Evolutionary conservation across 1,140 invertebrate genomes (phyloP), one percentile per base, ranked within the genome.

Genomic region (Euura saliciscinereae): DNA sequence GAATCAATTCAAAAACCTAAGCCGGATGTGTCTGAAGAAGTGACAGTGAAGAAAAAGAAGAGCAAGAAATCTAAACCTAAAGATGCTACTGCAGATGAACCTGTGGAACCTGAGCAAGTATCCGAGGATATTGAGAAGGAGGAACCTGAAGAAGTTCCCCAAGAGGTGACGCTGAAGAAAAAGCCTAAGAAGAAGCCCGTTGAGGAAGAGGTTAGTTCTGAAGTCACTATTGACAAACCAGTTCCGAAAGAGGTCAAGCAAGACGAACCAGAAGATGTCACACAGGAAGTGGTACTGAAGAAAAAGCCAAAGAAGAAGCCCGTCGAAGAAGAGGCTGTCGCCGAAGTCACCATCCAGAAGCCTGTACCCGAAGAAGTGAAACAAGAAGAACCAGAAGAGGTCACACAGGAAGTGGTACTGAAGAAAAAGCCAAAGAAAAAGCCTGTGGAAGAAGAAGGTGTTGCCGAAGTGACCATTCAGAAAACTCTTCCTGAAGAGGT

Each of bases 161-260:
- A 87, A 10, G 76, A 86, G 80, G 73, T 83, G 66, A 79, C 66
- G 44, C 79, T 71, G 69, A 86, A 73, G 74, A 80, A 84, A 73
- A 74, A 76, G 42, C 75, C 76, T n/a, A 73, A 59, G 51, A 59
- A 59, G 13, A 80, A 77, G 73, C 75, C 75, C 5, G 74, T 68
- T 11, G 71, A 79, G 44, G 78, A 80, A 74, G 86, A 80, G 45
- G 66, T 74, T n/a, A 74, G 75, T 45, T 85, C 84, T 59, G 79
- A 83, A 78, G 69, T 86, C 2, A 84, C 75, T 5, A 76, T 85
- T 42, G 77, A 84, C 71, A 84, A 87, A 79, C 73, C 72, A 28
- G 71, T 76, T 28, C 64, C 74, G 13, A 72, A 73, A 8, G 76
- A 79, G 64, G 73, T 75, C 59, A 69, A 77, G 28, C 74, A 69